Evolutionary conservation across 2,888 invertebrate genomes (phyloP), one percentile per base, ranked within the genome.

Genomic region (Torymus aiolomorphi): DNA sequence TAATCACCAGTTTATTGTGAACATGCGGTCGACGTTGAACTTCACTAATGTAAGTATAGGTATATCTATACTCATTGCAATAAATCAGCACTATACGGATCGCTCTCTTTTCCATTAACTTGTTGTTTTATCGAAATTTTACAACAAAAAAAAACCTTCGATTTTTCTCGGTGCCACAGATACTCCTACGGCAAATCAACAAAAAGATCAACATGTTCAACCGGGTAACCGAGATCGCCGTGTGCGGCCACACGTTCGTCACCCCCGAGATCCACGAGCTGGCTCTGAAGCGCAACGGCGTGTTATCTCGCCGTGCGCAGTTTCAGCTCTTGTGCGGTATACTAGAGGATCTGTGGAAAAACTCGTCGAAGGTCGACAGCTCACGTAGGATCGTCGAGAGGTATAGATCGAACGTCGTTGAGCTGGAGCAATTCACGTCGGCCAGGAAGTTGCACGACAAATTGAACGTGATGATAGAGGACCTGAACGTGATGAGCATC

Each of bases 191-290:
- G 5, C 49, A 16, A 57, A 52, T 79, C 51, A 71, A 75, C 2
- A 56, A 80, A 13, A 70, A 78, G 11, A 74, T 78, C 24, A 42
- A 67, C 0, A 54, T 67, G 49, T 10, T 31, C 16, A 24, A 57
- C 42, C 24, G 16, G 13, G 80, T 72, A n/a, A 76, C 31, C 59
- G 79, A 80, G 16, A 89, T 94, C 87, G 92, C 94, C 0, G 86
- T 95, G 12, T 94, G 93, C 85, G 95, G 95, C 0, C 93, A 93
- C 85, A 86, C 90, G n/a, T 92, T 94, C 0, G 91, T 93, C 0
- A 92, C 93, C 63, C 92, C 93, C 0, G 90, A 92, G 49, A 91
- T 94, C 1, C 87, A 92, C 67, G 85, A 86, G 52, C 88, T 91
- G 0, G 93, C 92, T 0, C 82, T 91, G 13, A 91, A 92, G 16